Conservation (phyloP, 2,888 invertebrate genomes). For the Polydrusus cervinus region DNA sequence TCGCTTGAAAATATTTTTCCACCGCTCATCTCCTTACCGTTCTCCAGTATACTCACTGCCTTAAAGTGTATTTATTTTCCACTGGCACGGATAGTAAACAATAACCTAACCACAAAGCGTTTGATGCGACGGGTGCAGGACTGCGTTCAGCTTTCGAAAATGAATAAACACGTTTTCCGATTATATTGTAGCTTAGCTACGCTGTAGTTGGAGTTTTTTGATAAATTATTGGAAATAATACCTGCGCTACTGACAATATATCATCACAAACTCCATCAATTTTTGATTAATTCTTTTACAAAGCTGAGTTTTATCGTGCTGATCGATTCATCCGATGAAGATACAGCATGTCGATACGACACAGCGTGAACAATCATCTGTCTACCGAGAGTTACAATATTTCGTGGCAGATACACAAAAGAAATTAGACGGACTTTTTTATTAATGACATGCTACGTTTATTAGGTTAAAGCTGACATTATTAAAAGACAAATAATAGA, state of each 20-base stretch:
- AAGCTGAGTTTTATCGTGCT: slow-evolving; percentile 51
- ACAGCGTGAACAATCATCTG: slow-evolving; percentile 55
- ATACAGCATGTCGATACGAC: slow-evolving; percentile 52
- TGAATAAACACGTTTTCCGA: no score
- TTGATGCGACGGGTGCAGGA: no score
- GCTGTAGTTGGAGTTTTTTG: no score
- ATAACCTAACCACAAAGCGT: no score
- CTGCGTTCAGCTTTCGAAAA: no score
- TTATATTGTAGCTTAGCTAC: no score
- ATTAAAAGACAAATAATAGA: slow-evolving; percentile 20
- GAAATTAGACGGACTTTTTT: slow-evolving; percentile 53
- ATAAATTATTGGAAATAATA: background rate
- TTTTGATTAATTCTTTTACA: slow-evolving; percentile 56
- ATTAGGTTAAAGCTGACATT: slow-evolving; percentile 36
- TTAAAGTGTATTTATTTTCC: no score
- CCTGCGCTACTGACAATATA: slow-evolving; percentile 36
- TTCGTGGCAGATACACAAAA: slow-evolving; percentile 52
- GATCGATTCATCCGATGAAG: slow-evolving; percentile 50
- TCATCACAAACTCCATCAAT: slow-evolving; percentile 45
- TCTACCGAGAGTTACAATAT: slow-evolving; percentile 50
- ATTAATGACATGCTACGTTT: slow-evolving; percentile 48
- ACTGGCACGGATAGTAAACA: no score
- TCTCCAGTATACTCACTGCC: no score
- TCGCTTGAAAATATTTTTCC: no score
- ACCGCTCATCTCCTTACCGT: no score